phyloP scores from a whole-genome alignment of 2,888 invertebrate genomes.

The Leistus spinibarbis region DNA sequence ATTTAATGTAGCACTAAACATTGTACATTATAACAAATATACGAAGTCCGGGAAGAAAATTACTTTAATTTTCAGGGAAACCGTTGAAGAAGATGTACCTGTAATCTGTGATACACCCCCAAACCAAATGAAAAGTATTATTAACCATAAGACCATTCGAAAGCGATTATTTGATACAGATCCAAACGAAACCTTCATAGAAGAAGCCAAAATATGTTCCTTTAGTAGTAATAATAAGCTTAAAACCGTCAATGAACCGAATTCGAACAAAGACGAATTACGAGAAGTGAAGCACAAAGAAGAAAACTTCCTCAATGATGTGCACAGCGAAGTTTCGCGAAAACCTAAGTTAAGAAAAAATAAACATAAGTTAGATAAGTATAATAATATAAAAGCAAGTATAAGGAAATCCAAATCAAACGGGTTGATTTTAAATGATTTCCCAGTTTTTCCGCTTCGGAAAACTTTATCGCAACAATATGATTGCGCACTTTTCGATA shows the following conservation, averaged over 20 bases:
- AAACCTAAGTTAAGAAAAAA: not conserved
- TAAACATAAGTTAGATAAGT: not conserved
- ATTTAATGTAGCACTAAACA: no score
- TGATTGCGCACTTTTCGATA: conserved; percentile 9
- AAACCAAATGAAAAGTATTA: not conserved
- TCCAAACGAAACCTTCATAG: not conserved
- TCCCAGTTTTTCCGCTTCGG: no score
- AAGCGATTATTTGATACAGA: not conserved
- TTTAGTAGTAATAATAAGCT: not conserved
- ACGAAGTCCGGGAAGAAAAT: no score
- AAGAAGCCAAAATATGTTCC: not conserved
- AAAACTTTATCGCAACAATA: conserved; percentile 11
- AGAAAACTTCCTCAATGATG: not conserved
- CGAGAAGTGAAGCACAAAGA: no score
- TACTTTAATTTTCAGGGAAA: not conserved
- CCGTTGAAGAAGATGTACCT: not conserved
- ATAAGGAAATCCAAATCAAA: not conserved
- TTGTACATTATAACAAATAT: no score
- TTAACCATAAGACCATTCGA: not conserved
- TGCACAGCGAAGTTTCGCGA: not conserved
- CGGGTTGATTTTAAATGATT: not conserved
- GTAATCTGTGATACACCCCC: not conserved
- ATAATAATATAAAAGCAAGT: not conserved
- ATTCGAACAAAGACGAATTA: not conserved
- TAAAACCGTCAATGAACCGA: not conserved